Evolutionary conservation across 37 sponge, comb jelly and placozoan species (phyloP), one percentile per base, ranked within the genome.

Genomic region (Aplysina aerophoba): DNA sequence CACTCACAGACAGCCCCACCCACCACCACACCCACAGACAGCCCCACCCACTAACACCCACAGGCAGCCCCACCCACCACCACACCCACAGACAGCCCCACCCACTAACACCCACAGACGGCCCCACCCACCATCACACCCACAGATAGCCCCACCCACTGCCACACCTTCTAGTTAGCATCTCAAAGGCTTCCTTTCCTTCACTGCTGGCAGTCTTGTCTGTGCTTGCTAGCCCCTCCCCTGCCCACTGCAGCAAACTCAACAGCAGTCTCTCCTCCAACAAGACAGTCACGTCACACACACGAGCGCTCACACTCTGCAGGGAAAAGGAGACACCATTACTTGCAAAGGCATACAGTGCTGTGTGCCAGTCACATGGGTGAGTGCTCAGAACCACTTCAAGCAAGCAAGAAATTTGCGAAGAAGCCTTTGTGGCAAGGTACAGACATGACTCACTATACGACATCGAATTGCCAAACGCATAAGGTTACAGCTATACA

Each of bases 261-360:
- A 95, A 89, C 30, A 95, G 81, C 34, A 95, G 39, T n/a, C 75
- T 83, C 82, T 95, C 96, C 55, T 95, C 96, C 55, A 95, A 53
- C 25, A 89, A 56, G 17, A 93, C 28, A 1, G 89, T 90, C 80
- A 95, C 33, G 25, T 90, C 83, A 14, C 62, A 74, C 0, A 93
- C 59, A 20, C 30, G 59, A 11, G 90, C 66, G 21, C 90, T 74
- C 13, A 89, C 35, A 0, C 59, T 15, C 96, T 95, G 69, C 11
- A 59, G 4, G 34, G 30, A 60, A 35, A 8, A 15, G 8, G 50
- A 44, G 8, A 8, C 6, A 44, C 50, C 3, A 11, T 44, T 8
- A 44, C n/a, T n/a, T n/a, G n/a, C n/a, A n/a, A n/a, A n/a, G n/a
- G n/a, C n/a, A n/a, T n/a, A n/a, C n/a, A n/a, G n/a, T n/a, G n/a